These are phyloP conservation scores for Turritopsis dohrnii DNA, from an alignment of 30 jellyfish, hydroid and myxozoan species.

Conservation along the genomic window DNA sequence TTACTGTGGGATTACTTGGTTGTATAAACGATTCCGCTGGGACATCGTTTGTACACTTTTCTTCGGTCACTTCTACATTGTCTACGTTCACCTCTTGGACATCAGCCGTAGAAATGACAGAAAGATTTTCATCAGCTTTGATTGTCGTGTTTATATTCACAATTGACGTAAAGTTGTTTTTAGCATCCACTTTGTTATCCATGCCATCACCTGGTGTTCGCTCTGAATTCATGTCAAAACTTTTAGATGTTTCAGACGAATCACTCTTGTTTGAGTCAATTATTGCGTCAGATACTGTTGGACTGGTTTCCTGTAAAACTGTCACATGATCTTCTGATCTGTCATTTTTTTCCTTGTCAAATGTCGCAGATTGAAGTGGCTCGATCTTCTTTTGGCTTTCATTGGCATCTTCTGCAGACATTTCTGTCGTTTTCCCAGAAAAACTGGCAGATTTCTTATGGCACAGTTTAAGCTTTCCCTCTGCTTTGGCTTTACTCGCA, in stretches of 20 bases:
- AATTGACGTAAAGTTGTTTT: conserved; percentile 14
- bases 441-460: conserved; percentile 40
- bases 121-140: not conserved
- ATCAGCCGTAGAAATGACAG: not conserved
- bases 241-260: not conserved
- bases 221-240: not conserved
- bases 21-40: not conserved
- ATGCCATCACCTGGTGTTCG: conserved; percentile 57
- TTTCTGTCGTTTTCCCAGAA: conserved; percentile 31
- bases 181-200: conserved; percentile 24
- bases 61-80: not conserved
- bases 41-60: not conserved
- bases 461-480: conserved; percentile 21
- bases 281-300: not conserved
- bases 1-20: not conserved
- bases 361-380: conserved; percentile 7
- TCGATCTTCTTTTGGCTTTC: not conserved
- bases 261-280: not conserved
- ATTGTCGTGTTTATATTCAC: not conserved
- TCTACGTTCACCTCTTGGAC: not conserved
- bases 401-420: conserved; percentile 14
- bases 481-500: conserved; percentile 24
- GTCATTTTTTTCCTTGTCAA: not conserved
- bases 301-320: not conserved
- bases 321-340: not conserved